Conservation (phyloP, 2,113 vertebrate species). For the Phrynosoma blainvillii region DNA sequence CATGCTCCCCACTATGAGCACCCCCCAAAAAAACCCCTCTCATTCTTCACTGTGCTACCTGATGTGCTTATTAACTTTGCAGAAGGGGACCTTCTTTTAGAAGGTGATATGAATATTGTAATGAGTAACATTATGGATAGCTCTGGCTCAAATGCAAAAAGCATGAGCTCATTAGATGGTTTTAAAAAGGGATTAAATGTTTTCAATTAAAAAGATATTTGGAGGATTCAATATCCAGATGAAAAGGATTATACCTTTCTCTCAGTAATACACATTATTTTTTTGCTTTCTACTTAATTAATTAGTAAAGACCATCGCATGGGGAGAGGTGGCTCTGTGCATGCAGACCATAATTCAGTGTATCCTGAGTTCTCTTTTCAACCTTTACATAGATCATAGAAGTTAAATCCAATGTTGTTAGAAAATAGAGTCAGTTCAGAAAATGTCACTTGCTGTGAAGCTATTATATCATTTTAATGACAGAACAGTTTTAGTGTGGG, state of each 20-base stretch:
- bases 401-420: neutral
- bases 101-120: neutral
- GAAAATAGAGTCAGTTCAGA: neutral
- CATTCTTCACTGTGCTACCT: neutral
- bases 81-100: neutral
- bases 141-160: neutral
- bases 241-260: slow-evolving; percentile 17
- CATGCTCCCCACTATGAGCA: neutral
- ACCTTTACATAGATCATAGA: neutral
- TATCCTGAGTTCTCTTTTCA: neutral
- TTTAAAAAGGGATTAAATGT: slow-evolving; percentile 17
- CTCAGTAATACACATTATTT: neutral
- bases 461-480: neutral
- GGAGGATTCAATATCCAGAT: slow-evolving; percentile 18
- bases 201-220: slow-evolving; percentile 33
- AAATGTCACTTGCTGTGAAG: neutral
- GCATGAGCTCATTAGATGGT: slow-evolving; percentile 9
- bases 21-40: neutral
- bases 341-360: neutral
- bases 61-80: slow-evolving; percentile 3
- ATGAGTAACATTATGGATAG: neutral
- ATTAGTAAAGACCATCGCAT: neutral
- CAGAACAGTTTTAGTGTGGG: neutral
- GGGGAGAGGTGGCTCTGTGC: neutral
- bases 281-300: neutral